A percentile compares a stretch with the other conserved stretches of the same genome.
phyloP scores from a whole-genome alignment of 1,140 invertebrate species.

The Meloidogyne floridensis region DNA sequence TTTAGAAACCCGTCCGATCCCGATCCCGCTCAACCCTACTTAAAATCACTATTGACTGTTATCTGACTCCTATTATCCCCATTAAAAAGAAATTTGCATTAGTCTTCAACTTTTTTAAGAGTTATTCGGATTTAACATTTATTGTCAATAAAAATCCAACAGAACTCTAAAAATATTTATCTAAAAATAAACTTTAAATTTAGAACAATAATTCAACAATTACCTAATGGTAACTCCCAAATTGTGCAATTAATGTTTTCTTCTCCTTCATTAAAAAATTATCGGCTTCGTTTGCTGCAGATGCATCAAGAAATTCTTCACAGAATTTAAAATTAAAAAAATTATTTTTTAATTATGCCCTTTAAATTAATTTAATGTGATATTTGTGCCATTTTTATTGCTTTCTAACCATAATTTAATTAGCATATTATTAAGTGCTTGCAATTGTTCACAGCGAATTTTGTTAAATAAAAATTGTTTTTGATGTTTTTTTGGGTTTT shows the following conservation, averaged over 20 bases:
- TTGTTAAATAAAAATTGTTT: too few relatives aligned
- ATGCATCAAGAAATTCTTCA: conserved; percentile 27
- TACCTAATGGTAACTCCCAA: conserved; percentile 20
- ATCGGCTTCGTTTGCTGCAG: conserved; percentile 13
- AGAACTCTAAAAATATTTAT: too few relatives aligned
- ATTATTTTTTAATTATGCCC: background rate
- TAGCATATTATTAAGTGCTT: background rate
- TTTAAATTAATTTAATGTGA: background rate
- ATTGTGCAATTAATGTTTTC: conserved; percentile 14
- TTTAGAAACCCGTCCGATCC: too few relatives aligned
- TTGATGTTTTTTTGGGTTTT: too few relatives aligned
- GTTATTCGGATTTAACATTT: too few relatives aligned
- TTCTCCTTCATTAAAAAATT: background rate
- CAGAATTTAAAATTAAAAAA: background rate
- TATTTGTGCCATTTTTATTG: background rate
- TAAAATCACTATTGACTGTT: too few relatives aligned
- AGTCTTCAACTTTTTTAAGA: too few relatives aligned
- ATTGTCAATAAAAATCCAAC: too few relatives aligned
- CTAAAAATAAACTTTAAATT: conserved; percentile 3
- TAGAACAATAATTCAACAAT: conserved; percentile 23
- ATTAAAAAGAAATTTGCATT: too few relatives aligned
- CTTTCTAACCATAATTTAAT: background rate
- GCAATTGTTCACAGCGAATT: too few relatives aligned
- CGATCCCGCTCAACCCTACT: too few relatives aligned
- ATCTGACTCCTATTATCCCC: too few relatives aligned